A percentile compares a stretch with the other conserved stretches of the same genome.
These are phyloP conservation scores for Eupeodes latifasciatus DNA, from an alignment of 2,888 invertebrate genomes.

Conservation along the genomic window DNA sequence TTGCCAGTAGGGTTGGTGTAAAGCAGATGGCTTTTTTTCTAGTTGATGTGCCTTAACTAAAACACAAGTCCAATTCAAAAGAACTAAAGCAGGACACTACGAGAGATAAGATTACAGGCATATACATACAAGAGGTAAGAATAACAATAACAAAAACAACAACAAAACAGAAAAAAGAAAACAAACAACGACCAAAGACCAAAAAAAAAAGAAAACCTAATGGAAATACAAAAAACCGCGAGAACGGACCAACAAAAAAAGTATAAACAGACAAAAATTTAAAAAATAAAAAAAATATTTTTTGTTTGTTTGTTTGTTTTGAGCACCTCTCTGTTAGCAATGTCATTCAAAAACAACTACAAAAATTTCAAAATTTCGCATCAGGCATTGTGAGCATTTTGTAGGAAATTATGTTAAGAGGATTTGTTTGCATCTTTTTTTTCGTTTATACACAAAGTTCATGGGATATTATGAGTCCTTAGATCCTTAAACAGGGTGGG, in stretches of 20 bases:
- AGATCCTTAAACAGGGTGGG: no score
- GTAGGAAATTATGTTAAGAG: conserved; percentile 71
- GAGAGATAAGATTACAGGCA: conserved; percentile 34
- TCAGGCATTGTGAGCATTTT: conserved; percentile 63
- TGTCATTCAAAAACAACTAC: conserved; percentile 58
- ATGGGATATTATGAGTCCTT: neutral
- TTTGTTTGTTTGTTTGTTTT: conserved; percentile 59
- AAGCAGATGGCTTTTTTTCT: conserved; percentile 20
- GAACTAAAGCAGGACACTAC: conserved; percentile 58
- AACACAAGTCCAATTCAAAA: conserved; percentile 65
- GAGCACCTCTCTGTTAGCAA: conserved; percentile 68
- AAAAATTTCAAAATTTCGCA: conserved; percentile 61
- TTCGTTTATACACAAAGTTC: conserved; percentile 10
- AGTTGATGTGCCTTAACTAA: conserved; percentile 58
- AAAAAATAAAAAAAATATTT: conserved; percentile 30
- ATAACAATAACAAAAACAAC: neutral
- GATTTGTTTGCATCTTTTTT: conserved; percentile 63
- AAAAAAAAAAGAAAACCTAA: conserved; percentile 17
- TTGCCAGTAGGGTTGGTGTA: neutral
- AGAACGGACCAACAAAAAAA: conserved; percentile 21
- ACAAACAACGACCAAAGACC: conserved; percentile 18
- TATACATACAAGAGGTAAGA: conserved; percentile 1
- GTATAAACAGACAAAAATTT: neutral
- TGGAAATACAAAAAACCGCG: conserved; percentile 21
- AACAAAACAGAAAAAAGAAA: neutral